Percentiles rank a stretch among this genome's conserved stretches.
phyloP scores from a whole-genome alignment of 2,797 vertebrate species.

The Parambassis ranga region DNA sequence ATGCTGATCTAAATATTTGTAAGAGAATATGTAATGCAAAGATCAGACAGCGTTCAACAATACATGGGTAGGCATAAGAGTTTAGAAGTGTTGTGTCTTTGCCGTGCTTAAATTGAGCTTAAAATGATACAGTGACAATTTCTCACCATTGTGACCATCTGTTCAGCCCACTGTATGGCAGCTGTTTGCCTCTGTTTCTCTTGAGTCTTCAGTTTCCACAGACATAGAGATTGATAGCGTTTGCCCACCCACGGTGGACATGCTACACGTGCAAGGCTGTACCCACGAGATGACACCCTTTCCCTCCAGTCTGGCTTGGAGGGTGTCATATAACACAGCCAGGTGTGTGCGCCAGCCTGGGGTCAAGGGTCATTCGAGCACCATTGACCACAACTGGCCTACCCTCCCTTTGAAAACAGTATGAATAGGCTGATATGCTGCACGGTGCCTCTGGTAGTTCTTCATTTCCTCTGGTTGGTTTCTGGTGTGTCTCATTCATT shows the following conservation, averaged over 20 bases:
- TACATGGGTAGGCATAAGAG: conserved; percentile 6
- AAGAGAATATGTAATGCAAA: conserved; percentile 24
- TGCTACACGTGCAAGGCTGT: conserved; percentile 21
- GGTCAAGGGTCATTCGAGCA: conserved; percentile 52
- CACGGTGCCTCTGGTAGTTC: conserved; percentile 25
- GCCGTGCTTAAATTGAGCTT: conserved; percentile 42
- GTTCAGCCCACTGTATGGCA: conserved; percentile 58
- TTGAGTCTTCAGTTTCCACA: conserved; percentile 65
- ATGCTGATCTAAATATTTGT: conserved; percentile 18
- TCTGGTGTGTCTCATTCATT: conserved; percentile 46
- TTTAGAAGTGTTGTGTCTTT: conserved; percentile 14
- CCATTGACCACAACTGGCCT: conserved; percentile 28
- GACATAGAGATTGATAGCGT: conserved; percentile 51
- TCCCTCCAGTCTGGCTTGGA: conserved; percentile 14
- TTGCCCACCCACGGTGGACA: conserved; percentile 54
- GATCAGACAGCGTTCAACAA: not conserved
- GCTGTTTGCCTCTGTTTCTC: conserved; percentile 59
- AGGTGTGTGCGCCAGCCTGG: conserved; percentile 52
- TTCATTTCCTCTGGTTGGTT: conserved; percentile 39
- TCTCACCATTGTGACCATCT: conserved; percentile 67
- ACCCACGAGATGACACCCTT: conserved; percentile 43
- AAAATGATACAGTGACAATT: conserved; percentile 60
- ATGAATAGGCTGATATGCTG: conserved; percentile 14
- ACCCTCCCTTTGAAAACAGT: conserved; percentile 5
- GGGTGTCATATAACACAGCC: conserved; percentile 56